Evolutionary conservation across 2,888 invertebrate genomes (phyloP).

Genomic region (Phymatocera aterrima): DNA sequence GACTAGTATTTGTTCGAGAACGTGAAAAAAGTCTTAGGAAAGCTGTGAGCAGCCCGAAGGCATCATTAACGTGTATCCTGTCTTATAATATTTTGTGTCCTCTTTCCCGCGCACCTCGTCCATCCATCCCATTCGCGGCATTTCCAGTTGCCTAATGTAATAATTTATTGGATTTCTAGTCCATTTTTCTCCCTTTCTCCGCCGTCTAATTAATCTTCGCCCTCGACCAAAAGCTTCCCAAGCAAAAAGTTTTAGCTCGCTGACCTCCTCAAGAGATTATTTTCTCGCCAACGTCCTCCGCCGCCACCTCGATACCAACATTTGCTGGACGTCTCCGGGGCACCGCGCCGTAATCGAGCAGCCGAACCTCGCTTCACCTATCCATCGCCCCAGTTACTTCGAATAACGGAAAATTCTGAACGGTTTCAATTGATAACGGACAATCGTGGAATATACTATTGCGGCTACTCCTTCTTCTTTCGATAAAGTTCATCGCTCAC

Average conservation of each 20-base stretch:
- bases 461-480: neutral
- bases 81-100: slow-evolving; percentile 51
- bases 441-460: neutral
- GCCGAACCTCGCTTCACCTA: slow-evolving; percentile 13
- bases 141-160: slow-evolving; percentile 53
- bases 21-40: slow-evolving; percentile 9
- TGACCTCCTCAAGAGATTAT: slow-evolving; percentile 33
- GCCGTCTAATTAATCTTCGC: slow-evolving; percentile 58
- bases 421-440: neutral
- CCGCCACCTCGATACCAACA: slow-evolving; percentile 18
- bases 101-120: too few relatives aligned
- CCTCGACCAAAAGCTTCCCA: slow-evolving; percentile 2
- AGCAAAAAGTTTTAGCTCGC: slow-evolving; percentile 32
- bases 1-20: slow-evolving; percentile 2
- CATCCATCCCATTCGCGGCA: slow-evolving; percentile 7
- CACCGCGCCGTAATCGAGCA: slow-evolving; percentile 33
- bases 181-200: too few relatives aligned
- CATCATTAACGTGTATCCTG: slow-evolving; percentile 67
- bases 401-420: neutral
- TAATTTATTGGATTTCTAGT: slow-evolving; percentile 59
- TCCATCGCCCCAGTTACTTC: neutral
- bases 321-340: slow-evolving; percentile 1
- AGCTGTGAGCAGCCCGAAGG: slow-evolving; percentile 60
- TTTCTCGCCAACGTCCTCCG: neutral
- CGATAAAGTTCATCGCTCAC: neutral